phyloP scores from a whole-genome alignment of 1,140 invertebrate genomes.

The Cydia fagiglandana region DNA sequence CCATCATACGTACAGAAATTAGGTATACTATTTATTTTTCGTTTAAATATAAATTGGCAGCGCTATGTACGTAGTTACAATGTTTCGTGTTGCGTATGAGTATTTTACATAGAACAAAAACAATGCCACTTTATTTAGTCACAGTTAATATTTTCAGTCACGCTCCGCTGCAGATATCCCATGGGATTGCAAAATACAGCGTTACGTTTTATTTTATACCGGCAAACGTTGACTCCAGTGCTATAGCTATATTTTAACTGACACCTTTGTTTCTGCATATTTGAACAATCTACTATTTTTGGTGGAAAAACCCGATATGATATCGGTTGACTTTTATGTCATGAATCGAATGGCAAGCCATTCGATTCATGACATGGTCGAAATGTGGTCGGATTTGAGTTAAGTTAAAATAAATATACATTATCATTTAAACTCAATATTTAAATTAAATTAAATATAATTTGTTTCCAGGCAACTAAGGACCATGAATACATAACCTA shows the following conservation, averaged over 20 bases:
- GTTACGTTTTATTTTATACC: slow-evolving; percentile 18
- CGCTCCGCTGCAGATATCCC: slow-evolving; percentile 17
- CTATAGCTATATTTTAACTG: slow-evolving; percentile 1
- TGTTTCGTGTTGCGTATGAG: background rate
- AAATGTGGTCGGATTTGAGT: too few relatives aligned
- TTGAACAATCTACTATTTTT: slow-evolving; percentile 20
- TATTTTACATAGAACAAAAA: background rate
- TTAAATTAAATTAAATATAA: too few relatives aligned
- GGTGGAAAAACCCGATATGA: background rate
- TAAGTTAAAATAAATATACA: too few relatives aligned
- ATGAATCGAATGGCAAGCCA: background rate
- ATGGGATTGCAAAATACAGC: background rate
- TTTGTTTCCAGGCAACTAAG: too few relatives aligned
- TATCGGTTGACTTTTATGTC: slow-evolving; percentile 13
- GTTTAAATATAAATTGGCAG: too few relatives aligned
- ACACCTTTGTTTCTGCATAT: slow-evolving; percentile 20
- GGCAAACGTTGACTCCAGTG: background rate
- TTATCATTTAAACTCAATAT: too few relatives aligned
- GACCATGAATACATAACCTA: too few relatives aligned
- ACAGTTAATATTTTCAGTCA: slow-evolving; percentile 24
- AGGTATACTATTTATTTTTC: too few relatives aligned
- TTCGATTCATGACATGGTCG: too few relatives aligned
- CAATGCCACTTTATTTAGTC: slow-evolving; percentile 15
- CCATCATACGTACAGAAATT: too few relatives aligned
- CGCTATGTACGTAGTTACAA: too few relatives aligned